These are phyloP conservation scores for Synaphobranchus kaupii DNA, from an alignment of 2,797 vertebrate genomes.

Conservation along the genomic window DNA sequence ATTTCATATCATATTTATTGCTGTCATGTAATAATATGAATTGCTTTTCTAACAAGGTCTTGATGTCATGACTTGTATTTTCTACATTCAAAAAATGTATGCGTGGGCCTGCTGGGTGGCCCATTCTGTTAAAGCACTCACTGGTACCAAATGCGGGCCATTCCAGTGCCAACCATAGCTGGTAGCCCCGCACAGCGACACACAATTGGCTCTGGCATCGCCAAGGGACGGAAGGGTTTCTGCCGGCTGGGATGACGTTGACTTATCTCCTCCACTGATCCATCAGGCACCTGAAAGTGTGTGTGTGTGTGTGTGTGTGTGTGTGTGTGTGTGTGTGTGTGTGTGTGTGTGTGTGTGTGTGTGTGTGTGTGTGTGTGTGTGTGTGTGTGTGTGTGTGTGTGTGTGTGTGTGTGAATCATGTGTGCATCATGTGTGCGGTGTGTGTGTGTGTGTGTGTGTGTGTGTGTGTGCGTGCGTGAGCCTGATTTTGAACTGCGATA, in stretches of 20 bases:
- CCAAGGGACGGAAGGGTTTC: background rate
- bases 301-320: no score
- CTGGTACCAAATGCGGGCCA: background rate
- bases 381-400: no score
- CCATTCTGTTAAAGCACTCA: conserved; percentile 2
- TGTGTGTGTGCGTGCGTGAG: no score
- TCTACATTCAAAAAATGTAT: background rate
- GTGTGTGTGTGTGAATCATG: no score
- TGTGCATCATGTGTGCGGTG: no score
- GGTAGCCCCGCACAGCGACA: background rate
- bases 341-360: no score
- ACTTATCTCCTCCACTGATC: background rate
- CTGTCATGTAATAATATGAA: background rate
- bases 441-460: no score
- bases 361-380: no score
- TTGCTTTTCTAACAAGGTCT: background rate
- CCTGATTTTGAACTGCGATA: background rate
- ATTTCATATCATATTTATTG: background rate
- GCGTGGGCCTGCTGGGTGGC: background rate
- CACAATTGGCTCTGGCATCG: background rate
- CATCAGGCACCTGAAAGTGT: background rate
- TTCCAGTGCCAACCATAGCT: no score
- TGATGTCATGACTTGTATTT: background rate
- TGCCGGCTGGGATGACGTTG: background rate
- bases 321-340: no score